phyloP scores from a whole-genome alignment of 2,888 invertebrate species.

The Eueremaeus valkanovi region DNA sequence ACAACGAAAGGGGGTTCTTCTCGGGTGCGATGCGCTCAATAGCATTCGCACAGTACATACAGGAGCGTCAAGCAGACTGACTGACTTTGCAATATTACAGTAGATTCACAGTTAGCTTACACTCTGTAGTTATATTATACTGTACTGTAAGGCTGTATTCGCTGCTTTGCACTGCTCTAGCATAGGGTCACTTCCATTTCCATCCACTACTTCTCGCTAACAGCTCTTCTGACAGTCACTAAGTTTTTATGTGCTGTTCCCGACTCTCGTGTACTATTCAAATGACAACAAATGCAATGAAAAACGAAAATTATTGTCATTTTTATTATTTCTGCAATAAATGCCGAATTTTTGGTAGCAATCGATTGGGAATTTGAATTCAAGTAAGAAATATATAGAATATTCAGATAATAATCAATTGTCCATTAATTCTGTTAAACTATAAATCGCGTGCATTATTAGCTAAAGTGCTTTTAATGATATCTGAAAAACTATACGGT shows the following conservation, averaged over 20 bases:
- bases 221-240: neutral
- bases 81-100: neutral
- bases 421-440: neutral
- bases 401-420: neutral
- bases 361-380: neutral
- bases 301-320: neutral
- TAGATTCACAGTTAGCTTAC: neutral
- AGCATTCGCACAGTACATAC: neutral
- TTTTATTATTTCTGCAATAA: neutral
- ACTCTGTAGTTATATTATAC: neutral
- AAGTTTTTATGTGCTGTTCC: neutral
- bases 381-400: slow-evolving; percentile 5
- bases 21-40: neutral
- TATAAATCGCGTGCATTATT: slow-evolving; percentile 10
- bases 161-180: neutral
- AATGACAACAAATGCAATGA: neutral
- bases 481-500: neutral
- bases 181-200: neutral
- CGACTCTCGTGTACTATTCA: neutral
- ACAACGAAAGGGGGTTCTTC: neutral
- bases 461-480: slow-evolving; percentile 20
- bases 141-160: too few relatives aligned
- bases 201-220: neutral
- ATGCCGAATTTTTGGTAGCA: neutral
- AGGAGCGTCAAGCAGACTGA: neutral